Percentiles rank a stretch among this genome's conserved stretches.
Evolutionary conservation across 2,113 vertebrate species (phyloP).

Genomic region (Nycticorax nycticorax): DNA sequence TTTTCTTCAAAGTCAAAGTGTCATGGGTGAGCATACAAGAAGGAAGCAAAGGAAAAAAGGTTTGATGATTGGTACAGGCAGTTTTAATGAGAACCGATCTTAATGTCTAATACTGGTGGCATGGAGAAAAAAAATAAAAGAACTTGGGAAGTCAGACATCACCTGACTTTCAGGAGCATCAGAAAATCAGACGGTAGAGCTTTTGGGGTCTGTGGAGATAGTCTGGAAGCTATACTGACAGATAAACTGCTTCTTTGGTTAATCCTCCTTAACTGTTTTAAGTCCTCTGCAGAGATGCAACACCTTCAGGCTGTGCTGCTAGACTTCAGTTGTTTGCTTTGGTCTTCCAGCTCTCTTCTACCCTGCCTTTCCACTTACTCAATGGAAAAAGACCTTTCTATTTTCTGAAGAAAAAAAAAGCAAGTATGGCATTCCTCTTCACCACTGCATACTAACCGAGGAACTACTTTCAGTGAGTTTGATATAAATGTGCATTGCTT

Average conservation of each 20-base stretch:
- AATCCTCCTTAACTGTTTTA: slow-evolving; percentile 16
- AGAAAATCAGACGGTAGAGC: slow-evolving; percentile 19
- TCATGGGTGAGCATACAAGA: slow-evolving; percentile 59
- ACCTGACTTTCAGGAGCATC: neutral
- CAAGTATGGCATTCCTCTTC: neutral
- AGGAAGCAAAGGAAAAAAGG: slow-evolving; percentile 38
- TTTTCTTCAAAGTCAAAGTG: slow-evolving; percentile 81
- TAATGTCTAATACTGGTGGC: neutral
- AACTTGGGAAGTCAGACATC: neutral
- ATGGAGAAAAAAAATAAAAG: neutral
- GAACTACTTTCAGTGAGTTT: neutral
- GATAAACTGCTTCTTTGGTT: slow-evolving; percentile 24
- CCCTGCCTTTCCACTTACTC: neutral
- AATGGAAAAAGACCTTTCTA: neutral
- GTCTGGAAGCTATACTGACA: slow-evolving; percentile 5
- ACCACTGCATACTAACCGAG: neutral
- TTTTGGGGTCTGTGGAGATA: neutral
- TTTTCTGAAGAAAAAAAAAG: neutral
- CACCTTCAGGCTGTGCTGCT: neutral
- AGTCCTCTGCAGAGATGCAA: neutral
- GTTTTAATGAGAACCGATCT: slow-evolving; percentile 44
- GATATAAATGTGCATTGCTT: neutral
- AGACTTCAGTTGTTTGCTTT: neutral
- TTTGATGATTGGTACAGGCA: slow-evolving; percentile 27
- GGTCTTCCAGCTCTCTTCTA: neutral